Evolutionary conservation across 2,113 vertebrate species (phyloP).

Genomic region (Ctenomys sociabilis): DNA sequence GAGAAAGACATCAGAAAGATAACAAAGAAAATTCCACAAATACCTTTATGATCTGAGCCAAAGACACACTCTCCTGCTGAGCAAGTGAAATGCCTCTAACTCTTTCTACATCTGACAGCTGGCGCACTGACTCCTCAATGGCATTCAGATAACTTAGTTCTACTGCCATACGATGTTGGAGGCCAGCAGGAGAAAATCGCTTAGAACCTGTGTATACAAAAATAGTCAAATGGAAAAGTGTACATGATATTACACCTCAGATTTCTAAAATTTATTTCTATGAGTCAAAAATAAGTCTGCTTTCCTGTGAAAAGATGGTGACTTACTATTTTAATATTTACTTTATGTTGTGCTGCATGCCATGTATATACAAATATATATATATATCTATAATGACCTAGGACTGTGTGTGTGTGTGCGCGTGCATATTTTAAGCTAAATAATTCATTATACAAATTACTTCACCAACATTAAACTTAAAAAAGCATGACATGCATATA

Average conservation of each 20-base stretch:
- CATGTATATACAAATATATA: neutral
- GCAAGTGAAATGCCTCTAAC: constrained; percentile 92
- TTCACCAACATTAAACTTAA: constrained; percentile 50
- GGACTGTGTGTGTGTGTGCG: neutral
- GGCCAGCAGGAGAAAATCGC: constrained; percentile 91
- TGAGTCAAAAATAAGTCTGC: neutral
- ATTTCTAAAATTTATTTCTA: constrained; percentile 54
- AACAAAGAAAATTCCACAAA: constrained; percentile 12
- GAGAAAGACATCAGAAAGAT: neutral
- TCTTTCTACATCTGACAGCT: constrained; percentile 92
- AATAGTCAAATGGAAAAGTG: neutral
- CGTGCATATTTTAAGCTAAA: neutral
- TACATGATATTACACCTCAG: neutral
- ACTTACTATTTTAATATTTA: constrained; percentile 22
- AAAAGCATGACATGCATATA: neutral
- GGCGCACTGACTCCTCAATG: constrained; percentile 94
- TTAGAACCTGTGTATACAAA: constrained; percentile 85
- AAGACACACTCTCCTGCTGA: constrained; percentile 94
- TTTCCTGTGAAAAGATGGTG: constrained; percentile 37
- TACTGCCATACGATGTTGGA: constrained; percentile 93
- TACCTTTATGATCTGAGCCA: constrained; percentile 97
- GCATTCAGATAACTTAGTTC: constrained; percentile 94
- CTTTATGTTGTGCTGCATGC: neutral
- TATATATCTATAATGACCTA: neutral
- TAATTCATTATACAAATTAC: neutral